Evolutionary conservation across 2,797 vertebrate genomes (phyloP), one percentile per base, ranked within the genome.

Genomic region (Manis pentadactyla): DNA sequence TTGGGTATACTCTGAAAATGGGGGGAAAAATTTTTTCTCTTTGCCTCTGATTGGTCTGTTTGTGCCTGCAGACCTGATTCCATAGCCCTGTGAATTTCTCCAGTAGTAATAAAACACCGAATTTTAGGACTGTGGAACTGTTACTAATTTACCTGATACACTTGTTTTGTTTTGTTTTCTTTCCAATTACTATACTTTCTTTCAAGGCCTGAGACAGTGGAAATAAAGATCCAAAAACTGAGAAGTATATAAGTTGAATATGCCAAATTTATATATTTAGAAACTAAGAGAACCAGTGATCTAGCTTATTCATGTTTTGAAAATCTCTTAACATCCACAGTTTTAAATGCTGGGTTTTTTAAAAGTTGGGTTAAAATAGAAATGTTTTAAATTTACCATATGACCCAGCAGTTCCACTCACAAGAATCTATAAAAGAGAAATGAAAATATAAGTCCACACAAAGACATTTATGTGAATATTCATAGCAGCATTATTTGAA

Each of bases 361-460:
- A 21, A 73, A 90, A 57, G 49, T 39, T 93, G 27, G 9, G 42
- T 74, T 57, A 88, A 93, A 71, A 74, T 81, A 90, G 14, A 85
- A 46, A 34, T 86, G 8, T 63, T 91, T 94, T 96, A 92, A 96
- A 68, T 68, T 75, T 86, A 89, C 19, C 61, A 7, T 85, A 59
- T 88, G 74, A 68, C 79, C 51, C 68, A 96, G 74, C n/a, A 95
- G 3, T 84, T 95, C 37, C 7, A 71, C 42, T 89, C 34, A 27
- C 90, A 91, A 37, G 42, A 93, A 84, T 92, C 86, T 94, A 23
- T 93, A 63, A 95, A 96, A 64, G n/a, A 73, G 53, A 94, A 96
- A 90, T 51, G 37, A 82, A 96, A 82, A 82, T 29, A 21, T 64
- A 73, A 31, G 42, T 49, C 49, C 63, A 82, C 39, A 82, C 51